phyloP scores from a whole-genome alignment of 2,797 vertebrate species.

The Artibeus jamaicensis region DNA sequence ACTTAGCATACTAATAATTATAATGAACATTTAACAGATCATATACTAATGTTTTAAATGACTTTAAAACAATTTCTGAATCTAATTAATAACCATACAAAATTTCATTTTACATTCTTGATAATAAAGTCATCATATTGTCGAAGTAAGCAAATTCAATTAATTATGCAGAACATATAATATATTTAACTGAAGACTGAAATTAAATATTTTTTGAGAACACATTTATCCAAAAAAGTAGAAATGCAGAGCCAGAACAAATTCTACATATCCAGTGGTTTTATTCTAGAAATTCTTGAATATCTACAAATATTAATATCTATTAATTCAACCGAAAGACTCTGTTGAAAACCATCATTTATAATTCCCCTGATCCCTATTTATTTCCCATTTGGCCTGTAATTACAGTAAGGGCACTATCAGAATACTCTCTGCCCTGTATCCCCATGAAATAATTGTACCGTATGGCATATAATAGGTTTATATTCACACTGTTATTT shows the following conservation, averaged over 20 bases:
- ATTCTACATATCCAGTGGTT: background rate
- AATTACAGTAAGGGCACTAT: slow-evolving; percentile 42
- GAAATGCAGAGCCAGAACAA: background rate
- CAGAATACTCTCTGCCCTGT: slow-evolving; percentile 46
- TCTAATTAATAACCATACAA: background rate
- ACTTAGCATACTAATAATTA: background rate
- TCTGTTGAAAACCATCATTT: background rate
- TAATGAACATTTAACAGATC: background rate
- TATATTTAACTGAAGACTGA: background rate
- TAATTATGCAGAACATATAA: background rate
- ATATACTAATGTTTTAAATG: background rate
- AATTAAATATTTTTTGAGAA: background rate
- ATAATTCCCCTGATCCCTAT: background rate
- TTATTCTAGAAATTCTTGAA: background rate
- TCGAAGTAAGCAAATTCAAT: background rate
- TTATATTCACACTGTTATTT: slow-evolving; percentile 60
- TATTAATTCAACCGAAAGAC: slow-evolving; percentile 9
- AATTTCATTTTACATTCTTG: background rate
- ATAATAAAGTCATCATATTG: background rate
- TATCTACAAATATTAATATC: background rate
- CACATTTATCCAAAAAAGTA: background rate
- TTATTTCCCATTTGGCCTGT: slow-evolving; percentile 10
- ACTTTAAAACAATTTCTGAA: background rate
- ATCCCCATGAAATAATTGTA: slow-evolving; percentile 43
- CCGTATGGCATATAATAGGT: slow-evolving; percentile 16